These are phyloP conservation scores for Antheraea pernyi DNA, from an alignment of 1,140 invertebrate genomes.

Conservation along the genomic window DNA sequence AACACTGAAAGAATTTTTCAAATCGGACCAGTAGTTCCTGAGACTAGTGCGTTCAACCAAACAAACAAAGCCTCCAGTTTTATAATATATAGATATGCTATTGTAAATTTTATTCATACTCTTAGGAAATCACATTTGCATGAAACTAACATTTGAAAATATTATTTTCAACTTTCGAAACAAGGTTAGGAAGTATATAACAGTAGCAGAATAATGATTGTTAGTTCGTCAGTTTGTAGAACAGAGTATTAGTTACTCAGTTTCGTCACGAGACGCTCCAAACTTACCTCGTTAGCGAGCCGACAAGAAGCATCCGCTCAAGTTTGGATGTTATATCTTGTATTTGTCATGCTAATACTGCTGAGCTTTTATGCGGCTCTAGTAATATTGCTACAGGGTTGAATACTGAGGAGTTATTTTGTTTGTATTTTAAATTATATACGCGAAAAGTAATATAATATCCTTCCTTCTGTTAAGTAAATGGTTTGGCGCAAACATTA, in stretches of 20 bases:
- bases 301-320: conserved; percentile 14
- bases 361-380: background rate
- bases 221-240: conserved; percentile 2
- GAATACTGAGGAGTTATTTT: background rate
- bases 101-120: background rate
- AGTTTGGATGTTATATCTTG: conserved; percentile 9
- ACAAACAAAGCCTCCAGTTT: too few species aligned
- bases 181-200: background rate
- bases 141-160: background rate
- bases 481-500: too few species aligned
- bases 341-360: conserved; percentile 18
- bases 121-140: background rate
- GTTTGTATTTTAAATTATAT: background rate
- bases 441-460: background rate
- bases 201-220: conserved; percentile 5
- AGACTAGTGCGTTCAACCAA: too few species aligned
- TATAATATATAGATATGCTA: background rate
- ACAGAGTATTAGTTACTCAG: conserved; percentile 13
- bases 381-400: background rate
- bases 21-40: too few species aligned
- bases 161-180: background rate
- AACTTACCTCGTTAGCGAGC: conserved; percentile 22
- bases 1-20: too few species aligned
- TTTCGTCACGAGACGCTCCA: conserved; percentile 3
- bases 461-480: background rate